Percentiles rank a stretch among this genome's conserved stretches.
phyloP scores from a whole-genome alignment of 2,888 invertebrate species.

The Ochlodes sylvanus region DNA sequence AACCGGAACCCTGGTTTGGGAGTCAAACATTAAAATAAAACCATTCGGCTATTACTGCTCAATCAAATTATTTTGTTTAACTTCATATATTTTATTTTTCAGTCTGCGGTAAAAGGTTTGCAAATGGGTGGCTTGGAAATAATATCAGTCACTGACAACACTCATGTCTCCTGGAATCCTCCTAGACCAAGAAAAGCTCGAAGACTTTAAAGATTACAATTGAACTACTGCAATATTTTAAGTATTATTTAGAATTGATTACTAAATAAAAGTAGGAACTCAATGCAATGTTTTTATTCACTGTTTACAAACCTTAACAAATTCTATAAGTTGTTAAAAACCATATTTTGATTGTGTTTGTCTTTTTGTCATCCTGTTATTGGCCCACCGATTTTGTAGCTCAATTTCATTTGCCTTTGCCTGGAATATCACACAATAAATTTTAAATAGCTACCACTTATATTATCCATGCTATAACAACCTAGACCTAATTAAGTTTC shows the following conservation, averaged over 20 bases:
- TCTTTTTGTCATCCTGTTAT: constrained; percentile 92
- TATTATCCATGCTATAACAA: too few species aligned
- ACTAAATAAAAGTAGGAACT: constrained; percentile 31
- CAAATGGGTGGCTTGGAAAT: constrained; percentile 96
- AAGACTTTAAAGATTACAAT: constrained; percentile 86
- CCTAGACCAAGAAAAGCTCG: constrained; percentile 93
- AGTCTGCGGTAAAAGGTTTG: constrained; percentile 97
- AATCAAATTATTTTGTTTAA: background rate
- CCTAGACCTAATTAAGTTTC: background rate
- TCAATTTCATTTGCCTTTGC: constrained; percentile 98
- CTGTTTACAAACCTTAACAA: constrained; percentile 29
- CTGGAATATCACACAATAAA: constrained; percentile 79
- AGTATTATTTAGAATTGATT: constrained; percentile 32
- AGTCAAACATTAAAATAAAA: too few species aligned
- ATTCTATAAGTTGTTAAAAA: constrained; percentile 85
- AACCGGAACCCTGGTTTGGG: too few species aligned
- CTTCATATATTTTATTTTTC: constrained; percentile 49
- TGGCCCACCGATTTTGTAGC: constrained; percentile 97
- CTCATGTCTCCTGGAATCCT: constrained; percentile 93
- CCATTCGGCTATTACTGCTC: background rate
- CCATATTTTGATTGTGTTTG: constrained; percentile 98
- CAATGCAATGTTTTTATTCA: constrained; percentile 26
- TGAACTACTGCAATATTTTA: constrained; percentile 8
- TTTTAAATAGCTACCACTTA: background rate
- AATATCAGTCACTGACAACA: constrained; percentile 96